Evolutionary conservation across 2,113 vertebrate species (phyloP).

Genomic region (Xiphophorus hellerii): DNA sequence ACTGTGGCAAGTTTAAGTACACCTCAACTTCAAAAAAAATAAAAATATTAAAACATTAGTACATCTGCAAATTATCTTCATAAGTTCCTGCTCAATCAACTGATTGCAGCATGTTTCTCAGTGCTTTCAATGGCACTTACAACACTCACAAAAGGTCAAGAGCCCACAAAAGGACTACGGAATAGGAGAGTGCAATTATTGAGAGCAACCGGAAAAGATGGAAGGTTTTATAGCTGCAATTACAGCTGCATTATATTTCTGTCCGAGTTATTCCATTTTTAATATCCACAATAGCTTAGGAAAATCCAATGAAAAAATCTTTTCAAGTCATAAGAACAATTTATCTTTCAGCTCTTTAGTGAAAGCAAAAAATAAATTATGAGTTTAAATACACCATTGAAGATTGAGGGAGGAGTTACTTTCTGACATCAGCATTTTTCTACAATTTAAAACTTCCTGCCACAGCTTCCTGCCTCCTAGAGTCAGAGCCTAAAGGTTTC

Average conservation of each 20-base stretch:
- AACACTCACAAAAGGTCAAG: slow-evolving; percentile 52
- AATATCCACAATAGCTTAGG: background rate
- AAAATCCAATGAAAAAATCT: too few relatives aligned
- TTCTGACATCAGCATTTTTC: slow-evolving; percentile 2
- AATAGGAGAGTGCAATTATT: background rate
- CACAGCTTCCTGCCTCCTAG: slow-evolving; percentile 25
- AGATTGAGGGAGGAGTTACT: background rate
- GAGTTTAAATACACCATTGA: background rate
- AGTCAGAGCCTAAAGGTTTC: slow-evolving; percentile 23
- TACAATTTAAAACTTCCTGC: slow-evolving; percentile 12
- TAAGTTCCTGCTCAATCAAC: slow-evolving; percentile 44
- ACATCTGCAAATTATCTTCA: slow-evolving; percentile 43
- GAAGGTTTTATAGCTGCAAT: slow-evolving; percentile 7
- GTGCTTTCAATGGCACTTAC: slow-evolving; percentile 37
- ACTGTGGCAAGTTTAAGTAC: background rate
- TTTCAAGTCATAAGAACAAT: too few relatives aligned
- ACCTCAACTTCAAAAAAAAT: background rate
- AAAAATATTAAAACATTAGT: background rate
- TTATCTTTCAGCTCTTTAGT: too few relatives aligned
- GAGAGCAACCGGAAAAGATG: background rate
- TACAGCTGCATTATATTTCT: background rate
- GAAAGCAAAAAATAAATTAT: too few relatives aligned
- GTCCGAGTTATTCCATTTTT: background rate
- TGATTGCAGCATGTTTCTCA: slow-evolving; percentile 55
- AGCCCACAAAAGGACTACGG: slow-evolving; percentile 16